These are phyloP conservation scores for Camponotus fellah DNA, from an alignment of 2,888 invertebrate species.

Conservation along the genomic window DNA sequence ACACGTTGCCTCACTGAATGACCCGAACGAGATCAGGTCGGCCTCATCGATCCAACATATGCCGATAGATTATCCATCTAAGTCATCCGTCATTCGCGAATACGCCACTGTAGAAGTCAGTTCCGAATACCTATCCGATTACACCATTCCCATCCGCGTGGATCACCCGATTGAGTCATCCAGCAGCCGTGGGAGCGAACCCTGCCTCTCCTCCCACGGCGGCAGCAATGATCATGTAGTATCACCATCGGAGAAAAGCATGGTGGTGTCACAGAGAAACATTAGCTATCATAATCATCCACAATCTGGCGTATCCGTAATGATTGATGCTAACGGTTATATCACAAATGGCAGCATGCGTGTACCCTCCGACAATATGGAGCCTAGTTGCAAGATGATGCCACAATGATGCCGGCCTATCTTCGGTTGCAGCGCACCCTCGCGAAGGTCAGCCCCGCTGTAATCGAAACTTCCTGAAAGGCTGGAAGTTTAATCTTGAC, in stretches of 20 bases:
- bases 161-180: constrained; percentile 75
- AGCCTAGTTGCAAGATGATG: constrained; percentile 84
- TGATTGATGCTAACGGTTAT: constrained; percentile 86
- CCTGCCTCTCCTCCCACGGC: constrained; percentile 67
- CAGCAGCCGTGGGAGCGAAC: constrained; percentile 72
- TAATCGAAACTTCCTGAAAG: constrained; percentile 68
- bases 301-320: constrained; percentile 77
- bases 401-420: constrained; percentile 84
- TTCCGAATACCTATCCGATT: constrained; percentile 78
- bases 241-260: constrained; percentile 67
- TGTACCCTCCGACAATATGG: constrained; percentile 88
- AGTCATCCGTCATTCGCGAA: constrained; percentile 78
- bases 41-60: constrained; percentile 73
- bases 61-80: constrained; percentile 75
- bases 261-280: constrained; percentile 72
- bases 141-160: constrained; percentile 77
- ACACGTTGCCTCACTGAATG: constrained; percentile 78
- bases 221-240: constrained; percentile 73
- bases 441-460: constrained; percentile 74
- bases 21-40: constrained; percentile 72
- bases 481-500: constrained; percentile 67
- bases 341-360: constrained; percentile 87
- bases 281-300: constrained; percentile 77
- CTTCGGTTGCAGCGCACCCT: constrained; percentile 80
- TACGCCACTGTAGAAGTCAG: constrained; percentile 78